phyloP scores from a whole-genome alignment of 2,113 vertebrate genomes.

The Myotis yumanensis region DNA sequence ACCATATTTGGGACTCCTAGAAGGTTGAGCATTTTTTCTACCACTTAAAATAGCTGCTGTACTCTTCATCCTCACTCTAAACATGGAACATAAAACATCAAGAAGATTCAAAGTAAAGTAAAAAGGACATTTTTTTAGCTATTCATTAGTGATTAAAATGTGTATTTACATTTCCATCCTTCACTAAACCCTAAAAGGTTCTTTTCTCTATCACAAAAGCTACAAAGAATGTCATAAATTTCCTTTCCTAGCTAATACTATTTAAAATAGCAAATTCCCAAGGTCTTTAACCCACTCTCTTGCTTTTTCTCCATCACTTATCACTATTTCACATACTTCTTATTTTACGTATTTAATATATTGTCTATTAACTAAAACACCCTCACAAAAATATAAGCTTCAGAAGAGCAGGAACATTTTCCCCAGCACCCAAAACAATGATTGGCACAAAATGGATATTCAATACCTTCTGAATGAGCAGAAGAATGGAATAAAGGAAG shows the following conservation, averaged over 20 bases:
- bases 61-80: background rate
- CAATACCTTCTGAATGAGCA: background rate
- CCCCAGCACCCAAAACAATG: background rate
- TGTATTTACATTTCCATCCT: background rate
- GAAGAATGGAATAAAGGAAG: background rate
- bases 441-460: background rate
- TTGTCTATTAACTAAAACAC: background rate
- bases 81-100: background rate
- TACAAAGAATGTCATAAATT: background rate
- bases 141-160: background rate
- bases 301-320: background rate
- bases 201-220: background rate
- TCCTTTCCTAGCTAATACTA: background rate
- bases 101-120: background rate
- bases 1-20: background rate
- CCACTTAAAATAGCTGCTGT: background rate
- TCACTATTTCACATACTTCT: background rate
- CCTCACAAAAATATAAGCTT: conserved; percentile 16
- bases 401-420: background rate
- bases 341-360: background rate
- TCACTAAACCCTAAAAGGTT: background rate
- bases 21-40: conserved; percentile 26
- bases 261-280: background rate
- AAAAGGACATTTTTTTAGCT: background rate
- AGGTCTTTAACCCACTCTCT: background rate